Evolutionary conservation across 2,113 vertebrate species (phyloP), one percentile per base, ranked within the genome.

Genomic region (Hemibagrus wyckioides): DNA sequence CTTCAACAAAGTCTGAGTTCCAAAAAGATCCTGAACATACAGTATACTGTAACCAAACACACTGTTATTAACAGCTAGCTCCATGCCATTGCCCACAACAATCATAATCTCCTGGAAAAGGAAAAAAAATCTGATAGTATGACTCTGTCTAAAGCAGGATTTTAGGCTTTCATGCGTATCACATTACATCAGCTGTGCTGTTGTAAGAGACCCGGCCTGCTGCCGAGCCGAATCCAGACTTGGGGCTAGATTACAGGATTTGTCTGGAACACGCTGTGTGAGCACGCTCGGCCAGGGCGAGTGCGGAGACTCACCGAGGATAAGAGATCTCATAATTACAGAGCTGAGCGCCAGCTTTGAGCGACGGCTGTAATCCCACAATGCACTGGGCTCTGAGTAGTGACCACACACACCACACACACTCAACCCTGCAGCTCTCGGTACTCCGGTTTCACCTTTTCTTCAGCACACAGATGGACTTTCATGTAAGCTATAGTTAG

Each of bases 341-440:
- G 82, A 89, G 85, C 82, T 69, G 73, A 41, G 50, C 19, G 52
- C 1, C 33, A 30, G n/a, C n/a, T 33, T 79, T 88, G 87, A 88
- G 57, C 30, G 77, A 80, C 57, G 90, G 89, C 86, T 92, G 86
- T 89, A 88, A 88, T 91, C 90, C 90, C 89, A 90, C 88, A 80
- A 85, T 91, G 84, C 82, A 86, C 65, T 86, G 88, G 36, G 63
- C 61, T 13, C 57, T 69, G 71, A 90, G 87, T 82, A 81, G 90
- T 88, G 80, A 54, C 86, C 88, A 91, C 91, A 84, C 48, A 79
- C 19, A 73, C 69, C 30, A 65, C 63, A 65, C 33, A 33, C 33
- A 36, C 73, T 85, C 80, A 83, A 84, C 82, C 87, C 89, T 65
- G 80, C 84, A 82, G 87, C 80, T 87, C 85, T 87, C 79, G 44